A percentile compares a stretch with the other conserved stretches of the same genome.
phyloP scores from a whole-genome alignment of 2,113 vertebrate species.

The Callocephalon fimbriatum region DNA sequence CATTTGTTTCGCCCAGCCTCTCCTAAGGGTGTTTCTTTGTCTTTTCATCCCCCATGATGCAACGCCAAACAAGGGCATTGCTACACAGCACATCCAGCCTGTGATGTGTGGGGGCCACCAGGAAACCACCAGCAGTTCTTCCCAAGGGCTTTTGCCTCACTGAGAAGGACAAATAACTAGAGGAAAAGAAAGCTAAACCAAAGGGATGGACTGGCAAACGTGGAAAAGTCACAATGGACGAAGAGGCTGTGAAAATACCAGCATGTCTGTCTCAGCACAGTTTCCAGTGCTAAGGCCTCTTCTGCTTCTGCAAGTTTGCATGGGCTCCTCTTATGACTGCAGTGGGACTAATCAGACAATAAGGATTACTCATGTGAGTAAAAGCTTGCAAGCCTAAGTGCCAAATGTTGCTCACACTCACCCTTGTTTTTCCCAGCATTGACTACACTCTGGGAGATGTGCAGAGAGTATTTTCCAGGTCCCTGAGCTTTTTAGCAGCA shows the following conservation, averaged over 20 bases:
- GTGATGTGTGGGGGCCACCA: neutral
- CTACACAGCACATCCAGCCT: neutral
- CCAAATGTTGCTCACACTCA: neutral
- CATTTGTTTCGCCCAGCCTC: neutral
- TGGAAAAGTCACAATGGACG: neutral
- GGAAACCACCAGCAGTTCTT: neutral
- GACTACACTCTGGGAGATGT: neutral
- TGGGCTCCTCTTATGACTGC: neutral
- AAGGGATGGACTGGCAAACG: neutral
- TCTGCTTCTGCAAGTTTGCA: neutral
- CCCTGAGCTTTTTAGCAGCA: neutral
- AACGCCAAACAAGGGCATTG: neutral
- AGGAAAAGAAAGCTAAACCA: neutral
- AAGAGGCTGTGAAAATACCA: neutral
- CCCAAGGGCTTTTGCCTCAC: neutral
- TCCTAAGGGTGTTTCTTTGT: neutral
- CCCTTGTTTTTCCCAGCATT: neutral
- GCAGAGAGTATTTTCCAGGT: neutral
- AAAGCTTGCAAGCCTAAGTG: neutral
- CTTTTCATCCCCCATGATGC: neutral
- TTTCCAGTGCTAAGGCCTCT: neutral
- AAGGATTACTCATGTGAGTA: neutral
- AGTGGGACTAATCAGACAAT: neutral
- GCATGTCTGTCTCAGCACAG: neutral
- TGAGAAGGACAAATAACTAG: neutral